phyloP scores from a whole-genome alignment of 2,113 vertebrate genomes.

The Thermophis baileyi region DNA sequence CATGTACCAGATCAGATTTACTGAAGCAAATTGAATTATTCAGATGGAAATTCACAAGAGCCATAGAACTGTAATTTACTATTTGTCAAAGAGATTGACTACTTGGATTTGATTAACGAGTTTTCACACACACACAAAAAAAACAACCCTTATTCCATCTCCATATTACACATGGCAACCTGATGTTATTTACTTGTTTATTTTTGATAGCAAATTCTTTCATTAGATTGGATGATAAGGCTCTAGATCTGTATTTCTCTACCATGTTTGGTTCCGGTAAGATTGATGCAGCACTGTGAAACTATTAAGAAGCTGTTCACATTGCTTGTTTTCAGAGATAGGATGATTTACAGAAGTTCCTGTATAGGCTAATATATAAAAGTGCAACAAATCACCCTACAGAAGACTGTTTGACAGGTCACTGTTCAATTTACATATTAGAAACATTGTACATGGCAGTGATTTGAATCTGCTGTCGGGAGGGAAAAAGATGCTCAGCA shows the following conservation, averaged over 20 bases:
- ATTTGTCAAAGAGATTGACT: background rate
- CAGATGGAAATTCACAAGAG: background rate
- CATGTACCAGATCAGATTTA: background rate
- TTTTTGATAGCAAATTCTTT: background rate
- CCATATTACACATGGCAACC: background rate
- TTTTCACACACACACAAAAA: background rate
- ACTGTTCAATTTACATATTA: conserved; percentile 53
- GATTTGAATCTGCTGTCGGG: conserved; percentile 47
- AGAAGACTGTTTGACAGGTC: conserved; percentile 41
- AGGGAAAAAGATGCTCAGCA: conserved; percentile 40
- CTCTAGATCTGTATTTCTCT: conserved; percentile 10
- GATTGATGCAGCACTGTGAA: conserved; percentile 14
- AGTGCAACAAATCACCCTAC: conserved; percentile 28
- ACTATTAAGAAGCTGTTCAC: conserved; percentile 27
- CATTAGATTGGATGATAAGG: conserved; percentile 26
- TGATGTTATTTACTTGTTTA: background rate
- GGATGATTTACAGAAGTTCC: conserved; percentile 34
- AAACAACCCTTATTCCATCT: background rate
- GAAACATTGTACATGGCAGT: conserved; percentile 42
- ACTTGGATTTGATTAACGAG: background rate
- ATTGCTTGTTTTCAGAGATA: conserved; percentile 17
- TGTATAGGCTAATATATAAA: conserved; percentile 13
- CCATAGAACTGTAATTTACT: background rate
- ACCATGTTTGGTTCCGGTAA: background rate
- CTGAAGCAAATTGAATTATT: conserved; percentile 4